These are phyloP conservation scores for Pseudomyrmex dendroicus DNA, from an alignment of 1,140 invertebrate species.

Conservation along the genomic window DNA sequence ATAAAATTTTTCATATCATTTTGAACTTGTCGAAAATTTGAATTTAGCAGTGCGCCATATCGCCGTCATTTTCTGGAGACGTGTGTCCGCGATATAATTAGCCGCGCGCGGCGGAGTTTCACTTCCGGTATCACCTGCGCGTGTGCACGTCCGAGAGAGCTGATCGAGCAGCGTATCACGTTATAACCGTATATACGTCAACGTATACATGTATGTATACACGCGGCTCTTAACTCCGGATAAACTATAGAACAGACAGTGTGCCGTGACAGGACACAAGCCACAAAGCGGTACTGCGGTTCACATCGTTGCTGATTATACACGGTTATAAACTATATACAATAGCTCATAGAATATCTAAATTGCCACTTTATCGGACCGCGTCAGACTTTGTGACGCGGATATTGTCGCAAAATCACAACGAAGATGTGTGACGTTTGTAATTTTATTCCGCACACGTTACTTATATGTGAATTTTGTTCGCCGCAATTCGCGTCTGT, in stretches of 20 bases:
- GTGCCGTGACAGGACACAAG: constrained; percentile 32
- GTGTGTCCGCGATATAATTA: neutral
- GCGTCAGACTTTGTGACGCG: neutral
- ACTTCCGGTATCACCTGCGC: constrained; percentile 12
- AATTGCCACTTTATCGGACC: constrained; percentile 24
- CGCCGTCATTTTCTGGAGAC: neutral
- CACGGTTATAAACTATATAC: neutral
- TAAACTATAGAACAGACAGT: constrained; percentile 20
- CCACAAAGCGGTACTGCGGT: constrained; percentile 16
- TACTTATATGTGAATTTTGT: too few relatives aligned
- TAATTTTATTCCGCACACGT: neutral
- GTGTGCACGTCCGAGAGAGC: neutral
- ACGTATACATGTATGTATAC: too few relatives aligned
- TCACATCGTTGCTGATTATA: constrained; percentile 1
- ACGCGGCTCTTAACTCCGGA: neutral
- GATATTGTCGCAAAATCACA: neutral
- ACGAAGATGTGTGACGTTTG: neutral
- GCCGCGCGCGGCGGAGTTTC: neutral
- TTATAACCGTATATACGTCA: constrained; percentile 28
- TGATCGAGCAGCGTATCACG: constrained; percentile 24
- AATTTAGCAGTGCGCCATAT: too few relatives aligned
- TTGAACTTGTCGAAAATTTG: too few relatives aligned
- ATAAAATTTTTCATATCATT: neutral
- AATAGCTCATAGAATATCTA: constrained; percentile 7
- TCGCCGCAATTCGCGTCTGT: too few relatives aligned